Percentiles rank a stretch among this genome's conserved stretches.
Evolutionary conservation across 2,797 vertebrate species (phyloP).

Genomic region (Cyprinodon diabolis): DNA sequence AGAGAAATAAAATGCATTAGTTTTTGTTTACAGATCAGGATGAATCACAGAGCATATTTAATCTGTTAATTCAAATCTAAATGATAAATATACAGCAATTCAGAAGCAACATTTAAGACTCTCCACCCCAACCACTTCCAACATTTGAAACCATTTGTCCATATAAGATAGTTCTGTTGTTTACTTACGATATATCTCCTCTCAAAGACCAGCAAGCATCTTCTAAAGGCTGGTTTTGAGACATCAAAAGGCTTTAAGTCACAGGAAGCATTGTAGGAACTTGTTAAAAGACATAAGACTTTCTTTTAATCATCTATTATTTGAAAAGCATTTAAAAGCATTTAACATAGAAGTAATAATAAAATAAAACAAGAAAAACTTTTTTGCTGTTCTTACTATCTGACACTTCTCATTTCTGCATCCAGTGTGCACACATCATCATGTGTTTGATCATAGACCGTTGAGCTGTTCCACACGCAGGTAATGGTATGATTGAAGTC

Average conservation of each 20-base stretch:
- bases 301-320: neutral
- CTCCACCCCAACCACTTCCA: too few relatives aligned
- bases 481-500: neutral
- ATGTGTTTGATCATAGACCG: neutral
- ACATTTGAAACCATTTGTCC: neutral
- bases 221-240: conserved; percentile 20
- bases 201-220: conserved; percentile 23
- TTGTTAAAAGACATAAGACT: neutral
- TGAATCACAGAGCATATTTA: neutral
- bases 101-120: neutral
- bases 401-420: rapidly evolving
- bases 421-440: neutral
- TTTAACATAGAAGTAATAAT: neutral
- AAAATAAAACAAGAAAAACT: too few relatives aligned
- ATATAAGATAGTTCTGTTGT: neutral
- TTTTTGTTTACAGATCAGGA: too few relatives aligned
- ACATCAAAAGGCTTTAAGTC: conserved; percentile 11
- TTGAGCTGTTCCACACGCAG: conserved; percentile 10
- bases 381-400: neutral
- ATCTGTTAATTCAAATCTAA: neutral
- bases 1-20: too few relatives aligned
- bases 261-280: rapidly evolving
- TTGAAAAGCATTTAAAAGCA: neutral
- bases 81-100: neutral
- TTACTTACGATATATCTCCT: rapidly evolving